A percentile compares a stretch with the other conserved stretches of the same genome.
Evolutionary conservation across 1,140 invertebrate species (phyloP).

Genomic region (Venustaconcha ellipsiformis): DNA sequence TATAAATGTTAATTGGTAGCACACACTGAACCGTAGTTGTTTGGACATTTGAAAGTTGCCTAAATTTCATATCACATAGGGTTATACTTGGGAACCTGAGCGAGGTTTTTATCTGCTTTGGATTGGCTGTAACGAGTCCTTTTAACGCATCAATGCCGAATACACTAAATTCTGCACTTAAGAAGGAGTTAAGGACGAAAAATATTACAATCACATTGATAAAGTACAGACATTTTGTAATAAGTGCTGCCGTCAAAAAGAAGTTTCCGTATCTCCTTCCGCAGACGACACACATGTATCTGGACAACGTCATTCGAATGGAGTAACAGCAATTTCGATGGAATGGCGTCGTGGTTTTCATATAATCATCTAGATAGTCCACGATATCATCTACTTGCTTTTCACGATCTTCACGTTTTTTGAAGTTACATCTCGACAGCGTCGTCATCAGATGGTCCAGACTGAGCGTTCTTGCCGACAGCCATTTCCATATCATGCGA

Average conservation of each 20-base stretch:
- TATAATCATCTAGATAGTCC: constrained; percentile 19
- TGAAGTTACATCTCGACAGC: too few relatives aligned
- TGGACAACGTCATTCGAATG: constrained; percentile 18
- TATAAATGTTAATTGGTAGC: constrained; percentile 73
- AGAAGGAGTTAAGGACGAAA: constrained; percentile 71
- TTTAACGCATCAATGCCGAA: constrained; percentile 70
- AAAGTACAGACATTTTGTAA: constrained; percentile 71
- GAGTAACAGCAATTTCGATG: constrained; percentile 9
- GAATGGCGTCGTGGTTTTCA: constrained; percentile 16
- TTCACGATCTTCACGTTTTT: too few relatives aligned
- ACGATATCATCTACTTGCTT: neutral
- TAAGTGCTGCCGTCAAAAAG: constrained; percentile 68
- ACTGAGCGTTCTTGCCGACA: too few relatives aligned
- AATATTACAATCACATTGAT: constrained; percentile 71
- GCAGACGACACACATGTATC: constrained; percentile 43
- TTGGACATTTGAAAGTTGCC: constrained; percentile 68
- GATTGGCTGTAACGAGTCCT: constrained; percentile 66
- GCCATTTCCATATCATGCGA: too few relatives aligned
- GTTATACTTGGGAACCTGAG: constrained; percentile 71
- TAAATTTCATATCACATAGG: constrained; percentile 72
- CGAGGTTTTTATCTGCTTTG: constrained; percentile 54
- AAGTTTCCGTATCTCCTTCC: constrained; percentile 71
- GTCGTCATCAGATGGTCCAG: too few relatives aligned
- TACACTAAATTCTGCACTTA: constrained; percentile 69
- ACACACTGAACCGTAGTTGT: constrained; percentile 72